Evolutionary conservation across 2,113 vertebrate genomes (phyloP).

Genomic region (Labrus mixtus): DNA sequence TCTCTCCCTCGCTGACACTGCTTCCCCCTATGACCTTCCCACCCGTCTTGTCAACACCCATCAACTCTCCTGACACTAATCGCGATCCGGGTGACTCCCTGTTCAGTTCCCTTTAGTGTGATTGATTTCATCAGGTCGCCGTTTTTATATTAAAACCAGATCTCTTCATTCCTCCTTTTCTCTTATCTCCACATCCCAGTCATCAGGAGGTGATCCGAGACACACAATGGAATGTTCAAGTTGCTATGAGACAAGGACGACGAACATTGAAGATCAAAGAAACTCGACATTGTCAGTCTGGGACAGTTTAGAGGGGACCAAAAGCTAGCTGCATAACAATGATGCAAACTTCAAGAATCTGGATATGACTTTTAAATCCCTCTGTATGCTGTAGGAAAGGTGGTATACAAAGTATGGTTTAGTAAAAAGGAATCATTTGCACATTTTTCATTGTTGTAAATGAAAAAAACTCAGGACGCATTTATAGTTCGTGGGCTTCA

Average conservation of each 20-base stretch:
- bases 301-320: conserved; percentile 17
- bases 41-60: conserved; percentile 42
- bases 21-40: conserved; percentile 38
- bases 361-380: not conserved
- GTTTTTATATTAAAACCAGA: conserved; percentile 67
- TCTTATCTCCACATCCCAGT: conserved; percentile 58
- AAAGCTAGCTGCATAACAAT: conserved; percentile 5
- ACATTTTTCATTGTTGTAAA: conserved; percentile 69
- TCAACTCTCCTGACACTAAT: conserved; percentile 47
- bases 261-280: conserved; percentile 40
- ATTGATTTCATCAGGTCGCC: conserved; percentile 57
- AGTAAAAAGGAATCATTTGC: conserved; percentile 57
- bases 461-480: conserved; percentile 56
- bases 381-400: not conserved
- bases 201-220: conserved; percentile 68
- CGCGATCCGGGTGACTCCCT: conserved; percentile 45
- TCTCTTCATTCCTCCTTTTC: conserved; percentile 34
- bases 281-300: conserved; percentile 26
- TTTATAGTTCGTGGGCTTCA: conserved; percentile 67
- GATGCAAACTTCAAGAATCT: conserved; percentile 23
- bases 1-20: conserved; percentile 27
- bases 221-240: conserved; percentile 52
- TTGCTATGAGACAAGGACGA: conserved; percentile 42
- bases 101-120: conserved; percentile 44
- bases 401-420: conserved; percentile 3